phyloP scores from a whole-genome alignment of 1,140 invertebrate genomes.

The Sipha flava region DNA sequence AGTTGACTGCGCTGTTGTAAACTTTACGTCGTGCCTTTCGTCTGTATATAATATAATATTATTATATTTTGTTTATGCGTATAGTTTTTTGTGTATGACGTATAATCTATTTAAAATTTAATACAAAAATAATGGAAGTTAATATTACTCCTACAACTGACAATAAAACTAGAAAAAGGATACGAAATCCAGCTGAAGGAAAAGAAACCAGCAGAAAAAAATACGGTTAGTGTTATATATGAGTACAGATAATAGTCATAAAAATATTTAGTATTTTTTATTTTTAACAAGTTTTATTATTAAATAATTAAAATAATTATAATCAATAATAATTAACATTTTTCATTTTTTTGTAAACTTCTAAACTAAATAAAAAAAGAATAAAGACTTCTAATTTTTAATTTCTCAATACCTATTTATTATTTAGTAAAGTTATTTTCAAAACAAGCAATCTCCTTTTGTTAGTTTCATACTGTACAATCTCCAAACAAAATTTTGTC shows the following conservation, averaged over 20 bases:
- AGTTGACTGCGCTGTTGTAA: not conserved
- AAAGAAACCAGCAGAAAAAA: not conserved
- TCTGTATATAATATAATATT: not conserved
- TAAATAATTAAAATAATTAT: not conserved
- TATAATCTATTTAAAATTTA: not conserved
- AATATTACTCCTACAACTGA: not conserved
- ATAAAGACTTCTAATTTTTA: no score
- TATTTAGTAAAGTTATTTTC: not conserved
- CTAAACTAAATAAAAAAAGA: not conserved
- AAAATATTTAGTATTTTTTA: no score
- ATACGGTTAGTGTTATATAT: not conserved
- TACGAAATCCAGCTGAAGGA: not conserved
- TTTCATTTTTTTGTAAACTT: not conserved
- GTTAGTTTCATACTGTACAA: not conserved
- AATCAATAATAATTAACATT: not conserved
- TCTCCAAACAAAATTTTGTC: not conserved
- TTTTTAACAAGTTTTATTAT: not conserved
- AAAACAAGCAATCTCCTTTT: not conserved
- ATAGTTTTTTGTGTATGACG: no score
- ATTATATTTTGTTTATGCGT: not conserved
- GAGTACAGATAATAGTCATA: not conserved
- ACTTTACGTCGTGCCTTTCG: not conserved
- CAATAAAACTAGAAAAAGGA: not conserved
- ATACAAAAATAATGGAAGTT: not conserved
- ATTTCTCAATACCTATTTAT: no score